Percentiles rank a stretch among this genome's conserved stretches.
Evolutionary conservation across 2,888 invertebrate genomes (phyloP).

Genomic region (Conops quadrifasciatus): DNA sequence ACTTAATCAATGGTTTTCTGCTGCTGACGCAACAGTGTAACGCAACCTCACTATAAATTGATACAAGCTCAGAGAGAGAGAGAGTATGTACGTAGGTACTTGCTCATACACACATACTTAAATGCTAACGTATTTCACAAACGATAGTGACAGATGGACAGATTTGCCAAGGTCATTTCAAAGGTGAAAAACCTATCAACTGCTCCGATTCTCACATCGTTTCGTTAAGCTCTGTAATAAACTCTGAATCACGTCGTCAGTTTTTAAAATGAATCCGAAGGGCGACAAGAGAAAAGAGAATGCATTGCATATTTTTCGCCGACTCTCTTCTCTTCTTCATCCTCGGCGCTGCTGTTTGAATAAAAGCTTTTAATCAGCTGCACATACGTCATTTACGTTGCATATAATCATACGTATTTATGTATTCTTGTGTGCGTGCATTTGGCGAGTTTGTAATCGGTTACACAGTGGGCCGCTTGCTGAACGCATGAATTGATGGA

Average conservation of each 20-base stretch:
- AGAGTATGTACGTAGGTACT: too few relatives aligned
- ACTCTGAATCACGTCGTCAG: conserved; percentile 26
- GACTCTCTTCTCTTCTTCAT: too few relatives aligned
- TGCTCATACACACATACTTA: not conserved
- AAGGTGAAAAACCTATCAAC: conserved; percentile 18
- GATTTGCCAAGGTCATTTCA: conserved; percentile 13
- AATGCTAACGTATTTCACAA: not conserved
- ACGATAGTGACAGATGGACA: not conserved
- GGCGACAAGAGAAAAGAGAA: not conserved
- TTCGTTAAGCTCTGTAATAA: conserved; percentile 25
- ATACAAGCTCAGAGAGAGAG: conserved; percentile 1
- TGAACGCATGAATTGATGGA: too few relatives aligned
- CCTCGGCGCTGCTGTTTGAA: not conserved
- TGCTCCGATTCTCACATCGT: conserved; percentile 20
- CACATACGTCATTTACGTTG: not conserved
- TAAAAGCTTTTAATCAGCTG: not conserved
- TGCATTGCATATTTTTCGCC: not conserved
- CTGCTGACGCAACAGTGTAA: not conserved
- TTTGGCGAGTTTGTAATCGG: too few relatives aligned
- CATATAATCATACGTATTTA: too few relatives aligned
- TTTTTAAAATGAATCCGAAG: conserved; percentile 20
- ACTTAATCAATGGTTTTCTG: not conserved
- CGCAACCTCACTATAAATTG: too few relatives aligned
- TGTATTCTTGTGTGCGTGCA: too few relatives aligned
- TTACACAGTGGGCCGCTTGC: too few relatives aligned